Conservation (phyloP, 2,797 vertebrate genomes). For the Enteromius viviparus region DNA sequence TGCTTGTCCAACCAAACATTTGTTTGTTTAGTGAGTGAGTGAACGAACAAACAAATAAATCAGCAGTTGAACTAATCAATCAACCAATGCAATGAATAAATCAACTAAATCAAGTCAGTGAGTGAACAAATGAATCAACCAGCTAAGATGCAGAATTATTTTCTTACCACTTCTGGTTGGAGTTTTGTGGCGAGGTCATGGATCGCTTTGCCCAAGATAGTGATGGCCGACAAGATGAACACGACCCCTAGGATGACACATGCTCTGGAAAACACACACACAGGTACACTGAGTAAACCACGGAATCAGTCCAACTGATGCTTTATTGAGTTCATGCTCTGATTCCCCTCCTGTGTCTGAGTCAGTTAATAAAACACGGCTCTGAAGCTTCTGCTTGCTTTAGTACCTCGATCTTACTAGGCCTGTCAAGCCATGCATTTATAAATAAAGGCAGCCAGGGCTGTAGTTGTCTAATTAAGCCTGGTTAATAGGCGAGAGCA, state of each 20-base stretch:
- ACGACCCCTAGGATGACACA: constrained; percentile 92
- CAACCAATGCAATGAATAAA: neutral
- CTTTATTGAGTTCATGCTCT: constrained; percentile 2
- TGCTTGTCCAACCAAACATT: neutral
- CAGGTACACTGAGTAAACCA: neutral
- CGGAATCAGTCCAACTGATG: constrained; percentile 2
- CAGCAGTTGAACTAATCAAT: neutral
- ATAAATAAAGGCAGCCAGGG: neutral
- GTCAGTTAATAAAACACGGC: constrained; percentile 12
- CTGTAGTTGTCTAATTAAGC: constrained; percentile 20
- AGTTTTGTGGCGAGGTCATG: constrained; percentile 92
- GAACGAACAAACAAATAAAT: neutral
- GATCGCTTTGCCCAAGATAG: constrained; percentile 96
- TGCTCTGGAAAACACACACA: constrained; percentile 77
- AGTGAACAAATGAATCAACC: neutral
- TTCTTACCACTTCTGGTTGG: constrained; percentile 95
- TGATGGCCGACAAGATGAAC: constrained; percentile 93
- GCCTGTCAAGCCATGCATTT: neutral
- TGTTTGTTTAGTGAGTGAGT: neutral
- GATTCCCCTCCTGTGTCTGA: constrained; percentile 6
- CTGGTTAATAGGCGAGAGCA: constrained; percentile 20
- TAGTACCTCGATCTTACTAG: constrained; percentile 10
- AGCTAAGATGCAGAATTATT: neutral
- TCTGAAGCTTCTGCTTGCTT: constrained; percentile 11
- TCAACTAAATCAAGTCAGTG: neutral